Percentiles rank a stretch among this genome's conserved stretches.
Evolutionary conservation across 1,140 invertebrate species (phyloP).

Genomic region (Steinernema feltiae): DNA sequence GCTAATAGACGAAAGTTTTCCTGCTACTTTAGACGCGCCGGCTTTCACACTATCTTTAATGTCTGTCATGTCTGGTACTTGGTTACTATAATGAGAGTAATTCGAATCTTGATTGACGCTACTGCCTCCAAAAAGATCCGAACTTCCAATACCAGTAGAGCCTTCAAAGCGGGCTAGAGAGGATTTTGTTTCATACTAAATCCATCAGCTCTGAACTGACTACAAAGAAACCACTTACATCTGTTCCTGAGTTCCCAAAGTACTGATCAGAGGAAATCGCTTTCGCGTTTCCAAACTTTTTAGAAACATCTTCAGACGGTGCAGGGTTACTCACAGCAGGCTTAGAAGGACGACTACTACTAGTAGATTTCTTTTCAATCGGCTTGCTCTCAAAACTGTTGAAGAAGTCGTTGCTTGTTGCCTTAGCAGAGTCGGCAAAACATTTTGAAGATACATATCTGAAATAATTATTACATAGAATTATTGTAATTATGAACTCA

Average conservation of each 20-base stretch:
- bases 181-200: constrained; percentile 67
- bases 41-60: constrained; percentile 89
- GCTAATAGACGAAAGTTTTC: constrained; percentile 80
- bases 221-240: constrained; percentile 60
- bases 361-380: not conserved
- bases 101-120: constrained; percentile 10
- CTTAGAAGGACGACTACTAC: not conserved
- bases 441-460: too few species aligned
- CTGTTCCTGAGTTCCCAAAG: constrained; percentile 72
- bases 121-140: constrained; percentile 79
- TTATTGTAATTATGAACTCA: not conserved
- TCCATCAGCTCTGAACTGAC: constrained; percentile 27
- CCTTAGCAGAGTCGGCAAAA: constrained; percentile 13
- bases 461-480: too few species aligned
- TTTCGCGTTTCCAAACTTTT: constrained; percentile 68
- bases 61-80: constrained; percentile 77
- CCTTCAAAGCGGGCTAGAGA: constrained; percentile 75
- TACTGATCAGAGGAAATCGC: constrained; percentile 93
- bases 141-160: constrained; percentile 84
- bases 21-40: constrained; percentile 91
- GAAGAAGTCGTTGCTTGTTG: constrained; percentile 33
- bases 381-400: constrained; percentile 22
- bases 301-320: constrained; percentile 28
- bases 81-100: constrained; percentile 25
- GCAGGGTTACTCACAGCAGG: constrained; percentile 18